Evolutionary conservation across 1,140 invertebrate genomes (phyloP).

Genomic region (Agrilus planipennis): DNA sequence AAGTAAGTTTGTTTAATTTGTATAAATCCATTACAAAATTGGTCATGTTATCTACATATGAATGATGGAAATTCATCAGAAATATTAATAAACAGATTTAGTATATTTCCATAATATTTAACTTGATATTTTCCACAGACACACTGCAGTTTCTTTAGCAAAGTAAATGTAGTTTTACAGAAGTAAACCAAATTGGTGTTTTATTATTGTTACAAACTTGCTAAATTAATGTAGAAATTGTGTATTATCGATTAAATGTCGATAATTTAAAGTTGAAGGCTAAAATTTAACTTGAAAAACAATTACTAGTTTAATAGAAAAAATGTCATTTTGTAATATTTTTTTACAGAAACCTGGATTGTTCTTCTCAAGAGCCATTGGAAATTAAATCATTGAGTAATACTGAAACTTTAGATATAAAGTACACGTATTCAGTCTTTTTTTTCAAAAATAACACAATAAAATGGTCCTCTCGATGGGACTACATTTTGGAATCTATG

Average conservation of each 20-base stretch:
- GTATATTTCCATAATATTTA: neutral
- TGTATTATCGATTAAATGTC: too few relatives aligned
- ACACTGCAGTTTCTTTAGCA: too few relatives aligned
- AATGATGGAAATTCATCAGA: too few relatives aligned
- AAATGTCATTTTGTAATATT: too few relatives aligned
- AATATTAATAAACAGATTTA: too few relatives aligned
- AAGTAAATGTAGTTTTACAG: too few relatives aligned
- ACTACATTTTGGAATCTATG: slow-evolving; percentile 97
- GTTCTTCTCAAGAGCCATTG: slow-evolving; percentile 12
- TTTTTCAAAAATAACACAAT: slow-evolving; percentile 74
- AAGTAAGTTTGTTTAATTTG: slow-evolving; percentile 1
- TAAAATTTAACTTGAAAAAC: too few relatives aligned
- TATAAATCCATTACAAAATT: too few relatives aligned
- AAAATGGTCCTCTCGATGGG: slow-evolving; percentile 98
- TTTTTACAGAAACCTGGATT: slow-evolving; percentile 1
- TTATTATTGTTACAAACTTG: neutral
- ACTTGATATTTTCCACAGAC: neutral
- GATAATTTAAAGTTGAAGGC: too few relatives aligned
- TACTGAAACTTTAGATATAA: slow-evolving; percentile 52
- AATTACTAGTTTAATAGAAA: too few relatives aligned
- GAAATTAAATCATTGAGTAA: slow-evolving; percentile 39
- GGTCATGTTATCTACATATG: too few relatives aligned
- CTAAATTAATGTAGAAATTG: neutral
- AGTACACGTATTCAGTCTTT: slow-evolving; percentile 78
- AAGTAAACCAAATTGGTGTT: neutral